Evolutionary conservation across 2,888 invertebrate genomes (phyloP), one percentile per base, ranked within the genome.

Genomic region (Polydrusus pterygomalis): DNA sequence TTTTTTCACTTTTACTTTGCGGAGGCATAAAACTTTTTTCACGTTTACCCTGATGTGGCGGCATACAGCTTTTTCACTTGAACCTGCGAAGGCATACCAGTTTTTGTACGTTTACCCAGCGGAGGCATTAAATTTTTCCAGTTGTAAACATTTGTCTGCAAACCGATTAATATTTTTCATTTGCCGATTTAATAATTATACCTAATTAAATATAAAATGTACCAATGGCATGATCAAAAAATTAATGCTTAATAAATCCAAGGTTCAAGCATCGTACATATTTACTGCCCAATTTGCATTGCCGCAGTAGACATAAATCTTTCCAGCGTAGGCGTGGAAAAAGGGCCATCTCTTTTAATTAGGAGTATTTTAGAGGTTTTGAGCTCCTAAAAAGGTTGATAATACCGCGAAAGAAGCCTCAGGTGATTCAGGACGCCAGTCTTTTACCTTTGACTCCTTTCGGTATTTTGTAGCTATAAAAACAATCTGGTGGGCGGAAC

Each of bases 291-390:
- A 60, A 60, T 60, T 60, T 60, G 58, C 17, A 10, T 38, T 60
- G 34, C 18, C 18, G 6, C 10, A 17, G 58, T 17, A 38, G 38
- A 13, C 17, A 60, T 60, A 60, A 60, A 60, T 60, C 38, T 60
- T 38, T 60, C 7, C 15, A 6, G 58, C 38, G 17, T 60, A 3
- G 38, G 58, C 18, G 38, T 38, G 25, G 47, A 64, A 64, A 64
- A 64, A 64, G 20, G 30, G 38, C 51, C 51, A 67, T 67, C 38
- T 49, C 67, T 67, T 67, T 67, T 67, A 67, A 67, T 67, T 67
- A 67, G 51, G 67, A 17, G 17, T 25, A 47, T 49, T 51, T 49
- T 15, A 18, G 67, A 51, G 58, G 11, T 18, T 15, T 60, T 2
- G 18, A 18, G 38, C 58, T 17, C 17, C 38, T n/a, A 18, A 38